Evolutionary conservation across 2,113 vertebrate species (phyloP).

Genomic region (Aldabrachelys gigantea): DNA sequence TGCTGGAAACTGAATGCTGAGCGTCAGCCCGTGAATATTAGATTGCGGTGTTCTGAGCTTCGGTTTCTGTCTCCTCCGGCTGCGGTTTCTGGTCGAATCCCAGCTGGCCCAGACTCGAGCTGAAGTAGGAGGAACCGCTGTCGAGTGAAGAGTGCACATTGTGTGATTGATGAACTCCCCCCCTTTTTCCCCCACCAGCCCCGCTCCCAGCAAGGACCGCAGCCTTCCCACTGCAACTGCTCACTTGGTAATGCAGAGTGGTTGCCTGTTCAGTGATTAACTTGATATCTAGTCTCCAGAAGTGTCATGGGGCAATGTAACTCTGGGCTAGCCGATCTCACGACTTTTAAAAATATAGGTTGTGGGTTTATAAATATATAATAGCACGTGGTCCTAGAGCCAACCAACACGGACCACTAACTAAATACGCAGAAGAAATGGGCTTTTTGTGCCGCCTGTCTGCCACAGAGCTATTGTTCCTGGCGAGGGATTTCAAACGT

Average conservation of each 20-base stretch:
- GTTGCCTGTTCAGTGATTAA: constrained; percentile 42
- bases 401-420: rapidly evolving
- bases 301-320: background rate
- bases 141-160: constrained; percentile 72
- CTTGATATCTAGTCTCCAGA: constrained; percentile 12
- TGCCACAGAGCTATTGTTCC: constrained; percentile 56
- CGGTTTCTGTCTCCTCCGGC: constrained; percentile 15
- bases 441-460: constrained; percentile 32
- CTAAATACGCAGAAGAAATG: background rate
- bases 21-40: background rate
- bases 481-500: background rate
- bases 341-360: background rate
- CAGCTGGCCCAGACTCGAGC: constrained; percentile 78
- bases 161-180: constrained; percentile 82
- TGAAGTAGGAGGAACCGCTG: constrained; percentile 78
- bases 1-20: background rate
- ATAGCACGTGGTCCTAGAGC: background rate
- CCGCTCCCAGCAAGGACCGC: constrained; percentile 22
- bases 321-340: background rate
- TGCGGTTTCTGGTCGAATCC: constrained; percentile 69
- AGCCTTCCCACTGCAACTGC: background rate
- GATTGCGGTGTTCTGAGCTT: background rate
- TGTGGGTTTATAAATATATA: background rate
- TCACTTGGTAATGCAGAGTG: background rate
- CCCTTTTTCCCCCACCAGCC: background rate